These are phyloP conservation scores for Sphyrna mokarran DNA, from an alignment of 2,113 vertebrate species.

Conservation along the genomic window DNA sequence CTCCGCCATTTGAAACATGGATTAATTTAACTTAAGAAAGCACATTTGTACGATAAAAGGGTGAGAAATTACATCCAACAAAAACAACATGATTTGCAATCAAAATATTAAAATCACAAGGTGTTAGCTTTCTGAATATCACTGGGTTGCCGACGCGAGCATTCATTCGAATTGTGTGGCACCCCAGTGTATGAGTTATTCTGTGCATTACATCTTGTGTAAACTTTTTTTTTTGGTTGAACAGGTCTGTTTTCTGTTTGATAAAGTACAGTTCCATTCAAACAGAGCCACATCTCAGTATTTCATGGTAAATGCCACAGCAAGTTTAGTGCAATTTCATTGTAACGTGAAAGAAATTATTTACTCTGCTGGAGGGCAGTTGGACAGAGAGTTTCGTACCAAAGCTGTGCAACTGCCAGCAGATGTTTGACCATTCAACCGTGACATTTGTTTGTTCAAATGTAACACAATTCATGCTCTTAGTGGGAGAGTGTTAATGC, in stretches of 20 bases:
- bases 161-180: neutral
- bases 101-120: neutral
- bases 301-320: neutral
- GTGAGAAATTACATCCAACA: neutral
- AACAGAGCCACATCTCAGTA: neutral
- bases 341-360: neutral
- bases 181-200: slow-evolving; percentile 7
- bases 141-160: neutral
- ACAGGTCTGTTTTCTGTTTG: neutral
- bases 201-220: neutral
- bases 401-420: slow-evolving; percentile 46
- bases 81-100: neutral
- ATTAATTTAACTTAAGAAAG: neutral
- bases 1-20: neutral
- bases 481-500: slow-evolving; percentile 45
- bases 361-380: slow-evolving; percentile 14
- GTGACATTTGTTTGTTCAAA: slow-evolving; percentile 59
- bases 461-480: slow-evolving; percentile 50
- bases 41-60: neutral
- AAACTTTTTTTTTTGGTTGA: slow-evolving; percentile 15
- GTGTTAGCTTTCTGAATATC: neutral
- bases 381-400: slow-evolving; percentile 41
- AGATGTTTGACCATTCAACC: slow-evolving; percentile 49
- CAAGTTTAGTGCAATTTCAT: neutral
- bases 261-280: neutral